phyloP scores from a whole-genome alignment of 2,113 vertebrate species.

The Sorex fumeus region DNA sequence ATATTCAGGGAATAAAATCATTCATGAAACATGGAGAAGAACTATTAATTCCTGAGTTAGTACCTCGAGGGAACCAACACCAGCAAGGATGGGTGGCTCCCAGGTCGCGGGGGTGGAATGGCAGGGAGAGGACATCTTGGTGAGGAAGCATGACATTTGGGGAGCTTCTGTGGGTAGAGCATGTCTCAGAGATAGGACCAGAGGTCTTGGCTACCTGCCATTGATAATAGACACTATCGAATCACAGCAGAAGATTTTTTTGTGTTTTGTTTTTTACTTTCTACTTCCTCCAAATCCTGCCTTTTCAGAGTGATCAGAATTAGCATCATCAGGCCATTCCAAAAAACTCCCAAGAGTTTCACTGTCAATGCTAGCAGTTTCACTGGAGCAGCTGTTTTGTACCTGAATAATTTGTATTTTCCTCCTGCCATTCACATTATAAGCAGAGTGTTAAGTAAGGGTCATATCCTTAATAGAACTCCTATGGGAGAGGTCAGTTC shows the following conservation, averaged over 20 bases:
- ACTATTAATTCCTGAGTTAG: not conserved
- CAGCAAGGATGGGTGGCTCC: accelerated
- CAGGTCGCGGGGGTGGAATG: not conserved
- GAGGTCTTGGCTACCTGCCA: not conserved
- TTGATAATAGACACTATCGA: constrained; percentile 46
- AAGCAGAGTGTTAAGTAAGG: not conserved
- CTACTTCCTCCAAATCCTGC: not conserved
- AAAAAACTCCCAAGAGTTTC: not conserved
- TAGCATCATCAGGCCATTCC: constrained; percentile 54
- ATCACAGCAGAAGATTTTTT: constrained; percentile 14
- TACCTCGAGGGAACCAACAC: not conserved
- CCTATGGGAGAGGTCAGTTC: accelerated
- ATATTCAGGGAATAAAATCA: not conserved
- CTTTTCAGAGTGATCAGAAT: constrained; percentile 33
- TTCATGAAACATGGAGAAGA: constrained; percentile 25
- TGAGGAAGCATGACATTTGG: not conserved
- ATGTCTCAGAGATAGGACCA: not conserved
- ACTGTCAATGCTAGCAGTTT: not conserved
- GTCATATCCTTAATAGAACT: not conserved
- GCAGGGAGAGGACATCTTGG: not conserved
- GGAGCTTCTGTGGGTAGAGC: not conserved
- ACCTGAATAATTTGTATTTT: not conserved
- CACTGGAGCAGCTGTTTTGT: constrained; percentile 43
- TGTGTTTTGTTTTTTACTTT: not conserved
- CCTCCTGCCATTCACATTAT: not conserved